Evolutionary conservation across 2,888 invertebrate species (phyloP).

Genomic region (Andricus quercusramuli): DNA sequence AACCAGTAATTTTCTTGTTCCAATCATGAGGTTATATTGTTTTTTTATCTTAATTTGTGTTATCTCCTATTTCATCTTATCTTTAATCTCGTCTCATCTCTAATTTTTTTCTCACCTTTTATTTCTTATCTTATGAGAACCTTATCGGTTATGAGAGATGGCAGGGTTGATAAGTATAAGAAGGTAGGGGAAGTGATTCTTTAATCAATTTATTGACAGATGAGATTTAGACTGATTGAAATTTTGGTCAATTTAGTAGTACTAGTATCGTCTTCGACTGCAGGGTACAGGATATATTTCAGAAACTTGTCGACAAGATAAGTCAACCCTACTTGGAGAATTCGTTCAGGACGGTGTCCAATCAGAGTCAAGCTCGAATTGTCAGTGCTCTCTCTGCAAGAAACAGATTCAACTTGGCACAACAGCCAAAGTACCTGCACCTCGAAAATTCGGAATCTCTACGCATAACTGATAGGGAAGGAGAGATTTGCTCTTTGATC

Average conservation of each 20-base stretch:
- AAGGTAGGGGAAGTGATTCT: no score
- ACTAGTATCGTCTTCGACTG: not conserved
- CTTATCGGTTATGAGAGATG: no score
- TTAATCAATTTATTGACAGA: no score
- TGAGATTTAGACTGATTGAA: no score
- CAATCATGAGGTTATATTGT: no score
- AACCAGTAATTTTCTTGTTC: no score
- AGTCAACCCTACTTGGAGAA: conserved; percentile 30
- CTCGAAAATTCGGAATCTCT: conserved; percentile 3
- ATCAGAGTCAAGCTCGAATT: conserved; percentile 36
- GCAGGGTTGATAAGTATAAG: no score
- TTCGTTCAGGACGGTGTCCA: conserved; percentile 21
- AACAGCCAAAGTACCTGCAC: not conserved
- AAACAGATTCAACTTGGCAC: conserved; percentile 21
- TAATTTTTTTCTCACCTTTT: no score
- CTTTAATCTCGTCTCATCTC: no score
- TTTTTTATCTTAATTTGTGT: no score
- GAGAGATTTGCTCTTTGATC: not conserved
- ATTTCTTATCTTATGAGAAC: no score
- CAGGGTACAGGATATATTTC: conserved; percentile 13
- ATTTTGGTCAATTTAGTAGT: not conserved
- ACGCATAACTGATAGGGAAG: conserved; percentile 18
- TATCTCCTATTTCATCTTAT: no score
- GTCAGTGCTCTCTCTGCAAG: conserved; percentile 15
- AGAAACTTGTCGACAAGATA: conserved; percentile 29